Evolutionary conservation across 2,797 vertebrate species (phyloP).

Genomic region (Hemitrygon akajei): DNA sequence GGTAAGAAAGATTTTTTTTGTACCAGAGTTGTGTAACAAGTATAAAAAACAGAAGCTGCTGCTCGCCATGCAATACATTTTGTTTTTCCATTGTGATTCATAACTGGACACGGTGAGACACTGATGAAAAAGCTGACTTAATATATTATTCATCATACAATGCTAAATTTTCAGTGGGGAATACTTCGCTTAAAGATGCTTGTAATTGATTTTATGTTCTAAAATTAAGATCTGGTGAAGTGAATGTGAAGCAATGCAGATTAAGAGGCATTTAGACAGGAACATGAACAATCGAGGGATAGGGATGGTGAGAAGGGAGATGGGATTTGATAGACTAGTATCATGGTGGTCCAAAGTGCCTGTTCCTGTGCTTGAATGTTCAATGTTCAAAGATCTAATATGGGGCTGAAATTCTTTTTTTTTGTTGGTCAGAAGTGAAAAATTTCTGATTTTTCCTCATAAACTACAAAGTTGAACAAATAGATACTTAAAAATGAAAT

Average conservation of each 20-base stretch:
- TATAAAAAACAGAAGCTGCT: neutral
- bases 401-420: neutral
- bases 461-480: neutral
- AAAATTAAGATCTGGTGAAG: neutral
- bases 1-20: conserved; percentile 66
- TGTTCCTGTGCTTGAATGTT: no score
- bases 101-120: neutral
- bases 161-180: neutral
- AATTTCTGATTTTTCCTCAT: neutral
- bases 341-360: no score
- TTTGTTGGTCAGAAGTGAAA: neutral
- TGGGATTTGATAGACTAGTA: no score
- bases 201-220: neutral
- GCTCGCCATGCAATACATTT: neutral
- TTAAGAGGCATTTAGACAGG: no score
- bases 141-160: no score
- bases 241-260: neutral
- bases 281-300: no score
- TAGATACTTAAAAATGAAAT: neutral
- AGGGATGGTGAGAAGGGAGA: no score
- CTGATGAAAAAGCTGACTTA: no score
- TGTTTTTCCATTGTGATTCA: neutral
- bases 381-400: neutral
- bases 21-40: neutral
- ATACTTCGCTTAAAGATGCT: neutral